A percentile compares a stretch with the other conserved stretches of the same genome.
These are phyloP conservation scores for Clanis bilineata DNA, from an alignment of 2,888 invertebrate species.

Conservation along the genomic window DNA sequence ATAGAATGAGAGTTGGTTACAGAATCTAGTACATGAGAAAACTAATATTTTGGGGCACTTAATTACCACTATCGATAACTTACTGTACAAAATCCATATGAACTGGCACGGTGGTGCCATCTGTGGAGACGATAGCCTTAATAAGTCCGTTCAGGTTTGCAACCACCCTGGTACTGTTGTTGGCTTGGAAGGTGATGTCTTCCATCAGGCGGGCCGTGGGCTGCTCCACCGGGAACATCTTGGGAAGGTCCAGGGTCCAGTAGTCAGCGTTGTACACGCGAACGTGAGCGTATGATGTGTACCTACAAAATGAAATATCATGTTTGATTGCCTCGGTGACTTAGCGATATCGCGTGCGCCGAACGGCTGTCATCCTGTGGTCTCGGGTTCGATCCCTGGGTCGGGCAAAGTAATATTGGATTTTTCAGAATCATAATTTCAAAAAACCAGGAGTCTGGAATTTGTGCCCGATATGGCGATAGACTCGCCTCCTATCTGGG, in stretches of 20 bases:
- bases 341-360: no score
- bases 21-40: no score
- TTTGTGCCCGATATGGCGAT: no score
- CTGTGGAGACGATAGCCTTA: slow-evolving; percentile 83
- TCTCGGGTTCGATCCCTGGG: no score
- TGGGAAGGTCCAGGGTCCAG: slow-evolving; percentile 67
- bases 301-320: slow-evolving; percentile 38
- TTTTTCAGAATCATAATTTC: no score
- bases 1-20: no score
- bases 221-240: slow-evolving; percentile 69
- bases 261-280: slow-evolving; percentile 80
- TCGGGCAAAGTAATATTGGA: no score
- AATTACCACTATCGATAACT: slow-evolving; percentile 49
- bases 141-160: slow-evolving; percentile 87
- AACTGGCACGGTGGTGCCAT: slow-evolving; percentile 74
- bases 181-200: slow-evolving; percentile 60
- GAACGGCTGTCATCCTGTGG: no score
- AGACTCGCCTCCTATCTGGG: no score
- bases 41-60: no score
- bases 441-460: no score
- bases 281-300: slow-evolving; percentile 79
- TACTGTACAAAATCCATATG: slow-evolving; percentile 91
- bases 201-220: slow-evolving; percentile 50
- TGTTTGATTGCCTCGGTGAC: neutral
- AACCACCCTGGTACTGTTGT: slow-evolving; percentile 76